Evolutionary conservation across 2,113 vertebrate species (phyloP).

Genomic region (Geothlypis trichas): DNA sequence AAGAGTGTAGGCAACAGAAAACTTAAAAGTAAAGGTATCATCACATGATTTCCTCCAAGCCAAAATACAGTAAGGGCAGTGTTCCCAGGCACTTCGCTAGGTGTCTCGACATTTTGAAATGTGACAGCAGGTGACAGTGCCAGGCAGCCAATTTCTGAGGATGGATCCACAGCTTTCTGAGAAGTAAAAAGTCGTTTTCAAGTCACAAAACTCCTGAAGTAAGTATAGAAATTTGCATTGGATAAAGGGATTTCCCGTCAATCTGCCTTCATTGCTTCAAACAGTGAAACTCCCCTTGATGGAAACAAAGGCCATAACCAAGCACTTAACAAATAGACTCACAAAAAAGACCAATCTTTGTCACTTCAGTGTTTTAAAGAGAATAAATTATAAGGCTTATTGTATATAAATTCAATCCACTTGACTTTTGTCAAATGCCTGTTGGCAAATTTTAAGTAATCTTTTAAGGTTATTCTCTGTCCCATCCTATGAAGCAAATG

Average conservation of each 20-base stretch:
- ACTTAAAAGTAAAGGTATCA: neutral
- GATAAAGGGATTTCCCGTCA: neutral
- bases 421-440: neutral
- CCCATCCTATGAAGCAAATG: neutral
- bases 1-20: neutral
- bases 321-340: neutral
- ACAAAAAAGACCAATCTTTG: neutral
- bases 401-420: neutral
- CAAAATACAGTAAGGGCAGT: neutral
- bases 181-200: neutral
- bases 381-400: neutral
- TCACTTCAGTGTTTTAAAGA: neutral
- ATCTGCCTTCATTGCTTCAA: neutral
- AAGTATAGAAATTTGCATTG: neutral
- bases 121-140: neutral
- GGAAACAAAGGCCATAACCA: neutral
- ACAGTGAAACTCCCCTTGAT: neutral
- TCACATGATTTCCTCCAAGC: neutral
- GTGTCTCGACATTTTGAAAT: neutral
- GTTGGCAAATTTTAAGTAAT: neutral
- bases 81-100: neutral
- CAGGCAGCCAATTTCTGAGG: neutral
- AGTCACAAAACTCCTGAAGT: neutral
- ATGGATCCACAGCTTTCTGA: neutral
- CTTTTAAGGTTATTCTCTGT: neutral